Evolutionary conservation across 2,888 invertebrate genomes (phyloP), one percentile per base, ranked within the genome.

Genomic region (Trachelus tabidus): DNA sequence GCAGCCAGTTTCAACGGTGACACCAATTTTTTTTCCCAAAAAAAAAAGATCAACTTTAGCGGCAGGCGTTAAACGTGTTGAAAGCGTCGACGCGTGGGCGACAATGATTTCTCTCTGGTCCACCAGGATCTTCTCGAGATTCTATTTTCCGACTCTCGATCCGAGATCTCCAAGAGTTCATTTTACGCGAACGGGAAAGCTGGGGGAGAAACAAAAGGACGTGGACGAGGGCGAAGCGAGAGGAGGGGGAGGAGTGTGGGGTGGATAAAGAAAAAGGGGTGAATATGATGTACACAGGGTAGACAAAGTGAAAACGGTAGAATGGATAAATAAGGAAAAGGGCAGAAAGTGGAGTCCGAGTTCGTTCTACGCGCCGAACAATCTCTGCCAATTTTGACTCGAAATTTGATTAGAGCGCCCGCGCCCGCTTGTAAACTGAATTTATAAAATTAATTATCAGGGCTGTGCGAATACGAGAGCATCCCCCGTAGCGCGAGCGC

Each of bases 391-490:
- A 89, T 89, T 90, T 89, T 84, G 85, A 82, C 81, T 83, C 82
- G 83, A 87, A 89, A 89, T 87, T 86, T 85, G 88, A 89, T 89
- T 89, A 89, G 69, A 83, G 79, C 84, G 84, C 84, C 82, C 86
- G 86, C 85, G 86, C 85, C 83, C 84, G 87, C 87, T 87, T 86
- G 87, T 89, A 89, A 89, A 89, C 89, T 86, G 88, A 86, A 89
- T 89, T 86, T 88, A 88, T 87, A 87, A 89, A 89, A 89, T 89
- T 89, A 89, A 89, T 89, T 88, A 88, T 88, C 87, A 85, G 82
- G 83, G 80, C 83, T 83, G 79, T 79, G 82, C 80, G 84, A 81
- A 81, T 83, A 81, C 79, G 81, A 74, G 77, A 79, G 75, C 31
- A 73, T 78, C 77, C 12, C 35, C 12, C 12, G 3, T 35, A 35